Evolutionary conservation across 2,888 invertebrate genomes (phyloP).

Genomic region (Ormia ochracea): DNA sequence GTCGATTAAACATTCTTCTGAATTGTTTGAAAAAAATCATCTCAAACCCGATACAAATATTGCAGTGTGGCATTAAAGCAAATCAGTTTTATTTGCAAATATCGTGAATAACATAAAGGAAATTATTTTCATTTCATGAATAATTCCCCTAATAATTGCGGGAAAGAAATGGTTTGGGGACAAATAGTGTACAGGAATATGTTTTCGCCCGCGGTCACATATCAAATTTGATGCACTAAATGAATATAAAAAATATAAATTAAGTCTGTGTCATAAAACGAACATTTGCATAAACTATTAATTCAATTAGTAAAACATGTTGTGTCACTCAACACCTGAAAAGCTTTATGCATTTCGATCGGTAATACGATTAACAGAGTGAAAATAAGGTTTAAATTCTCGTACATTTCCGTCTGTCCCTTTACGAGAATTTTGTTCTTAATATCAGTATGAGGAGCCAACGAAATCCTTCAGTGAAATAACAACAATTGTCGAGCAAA

Average conservation of each 20-base stretch:
- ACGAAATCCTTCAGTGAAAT: no score
- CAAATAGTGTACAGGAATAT: not conserved
- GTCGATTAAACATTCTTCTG: conserved; percentile 23
- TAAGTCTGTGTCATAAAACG: not conserved
- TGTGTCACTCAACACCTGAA: not conserved
- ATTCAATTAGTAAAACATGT: not conserved
- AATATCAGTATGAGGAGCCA: no score
- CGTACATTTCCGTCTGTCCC: no score
- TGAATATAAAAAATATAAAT: not conserved
- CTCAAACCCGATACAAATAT: not conserved
- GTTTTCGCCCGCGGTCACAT: not conserved
- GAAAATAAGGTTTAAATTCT: no score
- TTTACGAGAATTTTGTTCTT: no score
- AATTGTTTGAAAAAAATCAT: not conserved
- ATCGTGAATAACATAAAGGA: not conserved
- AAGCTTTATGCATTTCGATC: not conserved
- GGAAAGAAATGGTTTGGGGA: not conserved
- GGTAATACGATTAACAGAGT: not conserved
- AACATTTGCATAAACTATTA: not conserved
- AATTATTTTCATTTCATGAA: not conserved
- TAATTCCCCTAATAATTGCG: not conserved
- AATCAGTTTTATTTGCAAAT: not conserved
- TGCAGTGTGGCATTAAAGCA: not conserved
- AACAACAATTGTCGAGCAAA: no score
- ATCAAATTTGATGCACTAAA: not conserved